Evolutionary conservation across 2,113 vertebrate genomes (phyloP).

Genomic region (Phainopepla nitens): DNA sequence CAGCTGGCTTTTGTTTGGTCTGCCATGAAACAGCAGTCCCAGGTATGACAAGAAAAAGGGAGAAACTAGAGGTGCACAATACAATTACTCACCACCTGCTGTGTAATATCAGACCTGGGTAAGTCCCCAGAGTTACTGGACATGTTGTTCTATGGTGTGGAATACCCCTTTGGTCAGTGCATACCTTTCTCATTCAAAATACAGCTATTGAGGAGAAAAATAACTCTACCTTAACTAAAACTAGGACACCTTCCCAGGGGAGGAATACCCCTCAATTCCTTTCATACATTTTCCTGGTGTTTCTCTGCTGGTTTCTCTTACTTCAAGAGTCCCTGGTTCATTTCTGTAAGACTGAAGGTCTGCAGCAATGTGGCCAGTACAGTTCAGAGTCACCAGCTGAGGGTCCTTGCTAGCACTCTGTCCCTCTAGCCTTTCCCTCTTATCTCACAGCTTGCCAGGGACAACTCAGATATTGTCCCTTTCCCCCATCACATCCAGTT

Average conservation of each 20-base stretch:
- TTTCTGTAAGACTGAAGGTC: accelerated
- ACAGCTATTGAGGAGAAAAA: not conserved
- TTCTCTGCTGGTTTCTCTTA: not conserved
- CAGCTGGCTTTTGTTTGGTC: not conserved
- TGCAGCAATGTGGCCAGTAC: not conserved
- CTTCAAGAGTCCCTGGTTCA: not conserved
- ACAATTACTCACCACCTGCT: not conserved
- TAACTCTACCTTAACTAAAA: not conserved
- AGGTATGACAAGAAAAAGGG: not conserved
- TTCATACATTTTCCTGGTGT: not conserved
- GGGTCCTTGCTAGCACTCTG: too few species aligned
- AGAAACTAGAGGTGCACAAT: not conserved
- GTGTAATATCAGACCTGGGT: not conserved
- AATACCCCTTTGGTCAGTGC: not conserved
- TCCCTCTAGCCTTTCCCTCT: not conserved
- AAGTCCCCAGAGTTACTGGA: not conserved
- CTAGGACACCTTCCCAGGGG: accelerated
- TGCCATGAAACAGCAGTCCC: not conserved
- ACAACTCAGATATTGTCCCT: not conserved
- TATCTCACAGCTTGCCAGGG: not conserved
- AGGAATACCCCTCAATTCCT: not conserved
- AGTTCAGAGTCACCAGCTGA: not conserved
- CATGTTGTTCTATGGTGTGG: not conserved
- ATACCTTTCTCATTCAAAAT: not conserved
- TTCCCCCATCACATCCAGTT: not conserved